Evolutionary conservation across 1,140 invertebrate species (phyloP), one percentile per base, ranked within the genome.

Genomic region (Ganaspis sp.): DNA sequence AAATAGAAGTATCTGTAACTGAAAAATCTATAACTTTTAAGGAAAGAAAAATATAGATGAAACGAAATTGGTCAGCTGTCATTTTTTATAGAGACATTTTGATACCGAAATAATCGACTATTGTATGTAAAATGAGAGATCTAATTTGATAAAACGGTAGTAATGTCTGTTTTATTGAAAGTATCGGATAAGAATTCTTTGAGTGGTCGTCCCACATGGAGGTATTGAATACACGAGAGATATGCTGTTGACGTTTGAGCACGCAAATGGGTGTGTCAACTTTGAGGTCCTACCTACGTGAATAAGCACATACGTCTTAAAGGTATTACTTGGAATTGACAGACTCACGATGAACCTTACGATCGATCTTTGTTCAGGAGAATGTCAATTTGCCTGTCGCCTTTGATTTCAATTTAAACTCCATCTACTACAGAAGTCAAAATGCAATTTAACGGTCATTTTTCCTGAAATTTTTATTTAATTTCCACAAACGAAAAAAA

Each of bases 251-350:
- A 58, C 21, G 54, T 58, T 58, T 58, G 21, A 58, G 54, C 54
- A 58, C 54, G 54, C 21, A 58, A 58, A 58, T 58, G 54, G 54
- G 54, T 58, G 54, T 58, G 54, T 29, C 53, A 23, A 54, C 54
- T 58, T 58, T 45, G 54, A 58, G 21, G 53, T 58, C 12, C 54
- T 26, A 58, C 23, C 54, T 58, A 58, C 21, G 23, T 58, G 54
- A 58, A 58, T 58, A 58, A 15, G 21, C 1, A 58, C 21, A 58
- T 23, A 26, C 21, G 4, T 58, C 21, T 26, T 26, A 26, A 58
- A 58, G 12, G 8, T 26, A 12, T 26, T 26, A 23, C 54, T 26
- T 26, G 11, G 8, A 58, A 58, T 26, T 19, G 21, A 26, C 54
- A 58, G 21, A 12, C 23, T 15, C 3, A 23, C 23, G 9, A 19